Base-by-base conservation (phyloP, 2,888 invertebrate species). In the Andrena haemorrhoa region DNA sequence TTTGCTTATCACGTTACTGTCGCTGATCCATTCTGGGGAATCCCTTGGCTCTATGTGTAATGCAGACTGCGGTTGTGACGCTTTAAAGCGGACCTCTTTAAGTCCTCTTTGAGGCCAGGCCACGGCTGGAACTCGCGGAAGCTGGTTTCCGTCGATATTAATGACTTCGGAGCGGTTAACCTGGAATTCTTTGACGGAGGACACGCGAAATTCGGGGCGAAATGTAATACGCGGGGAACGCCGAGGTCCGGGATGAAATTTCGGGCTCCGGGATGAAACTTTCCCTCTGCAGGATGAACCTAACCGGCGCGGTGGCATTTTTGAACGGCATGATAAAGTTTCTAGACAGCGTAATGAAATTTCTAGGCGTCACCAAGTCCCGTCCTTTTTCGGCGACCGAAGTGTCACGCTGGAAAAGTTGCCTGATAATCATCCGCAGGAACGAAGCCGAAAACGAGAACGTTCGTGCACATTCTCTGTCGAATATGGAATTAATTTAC, bases 31-130 rank as follows among this genome's bases (percentile, higher is more conserved):
- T 41, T 41, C 41, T 1, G 41, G 41, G 41, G 41, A 41, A 16
- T 41, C 41, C 41, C 16, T 1, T 41, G 41, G 41, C 16, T 5
- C 4, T 41, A 16, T 41, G 12, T 41, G 16, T 16, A 41, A 41
- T 16, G 4, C 41, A 41, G 41, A 41, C 16, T 16, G 41, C 41
- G 41, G 41, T 23, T 53, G 35, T 47, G 70, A n/a, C 35, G 47
- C 69, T 70, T 79, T 79, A 78, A 79, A 60, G 51, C 56, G 35
- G 35, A 35, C 60, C 79, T 64, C 79, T 79, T 79, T 65, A 79
- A 65, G 79, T 35, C 65, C 65, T 61, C 49, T 78, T 70, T 70
- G 56, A 60, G 41, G 53, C 8, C 6, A 4, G 35, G 16, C 51
- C 60, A 70, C 79, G 51, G 79, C 56, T 79, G 70, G 70, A 78